Evolutionary conservation across 2,888 invertebrate species (phyloP), one percentile per base, ranked within the genome.

Genomic region (Amiota mariae): DNA sequence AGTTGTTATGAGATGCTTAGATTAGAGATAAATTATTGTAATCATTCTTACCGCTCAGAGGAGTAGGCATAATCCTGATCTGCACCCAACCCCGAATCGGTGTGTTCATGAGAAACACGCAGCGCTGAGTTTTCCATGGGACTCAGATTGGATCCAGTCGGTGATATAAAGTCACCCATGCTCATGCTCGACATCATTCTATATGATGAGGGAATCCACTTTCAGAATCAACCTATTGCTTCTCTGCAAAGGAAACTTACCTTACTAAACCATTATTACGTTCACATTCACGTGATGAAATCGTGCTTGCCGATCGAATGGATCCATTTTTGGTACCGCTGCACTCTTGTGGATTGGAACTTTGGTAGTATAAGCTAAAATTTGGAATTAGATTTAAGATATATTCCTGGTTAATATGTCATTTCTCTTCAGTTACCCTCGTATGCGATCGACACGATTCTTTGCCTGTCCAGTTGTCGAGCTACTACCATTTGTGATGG

Each of bases 41-140:
- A 66, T 6, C 9, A 49, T 48, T n/a, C 79, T 84, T 88, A 93
- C 94, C 93, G 92, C 89, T 93, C 93, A 48, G 93, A 93, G 77
- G 93, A 93, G 89, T 94, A 93, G 54, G 93, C 93, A 87, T 94
- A 94, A 82, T 95, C 94, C 88, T 94, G 94, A 89, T 94, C 94
- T 18, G 93, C 94, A 64, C 94, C 94, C 8, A 95, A 90, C 0
- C 95, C 95, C 0, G 95, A 95, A 88, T 95, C 95, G 0, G 94
- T 94, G 84, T 95, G 94, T 82, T 95, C 94, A 80, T 94, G 94
- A 46, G 93, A 94, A 51, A 93, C 93, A 77, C 93, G 88, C 15
- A 92, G 90, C 0, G 90, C 89, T 0, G 90, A 89, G 67, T 90
- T 89, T 75, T 90, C 90, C 76, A 90, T 76, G 0, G 90, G 89